These are phyloP conservation scores for Eulemur rufifrons DNA, from an alignment of 2,113 vertebrate genomes.

Conservation along the genomic window DNA sequence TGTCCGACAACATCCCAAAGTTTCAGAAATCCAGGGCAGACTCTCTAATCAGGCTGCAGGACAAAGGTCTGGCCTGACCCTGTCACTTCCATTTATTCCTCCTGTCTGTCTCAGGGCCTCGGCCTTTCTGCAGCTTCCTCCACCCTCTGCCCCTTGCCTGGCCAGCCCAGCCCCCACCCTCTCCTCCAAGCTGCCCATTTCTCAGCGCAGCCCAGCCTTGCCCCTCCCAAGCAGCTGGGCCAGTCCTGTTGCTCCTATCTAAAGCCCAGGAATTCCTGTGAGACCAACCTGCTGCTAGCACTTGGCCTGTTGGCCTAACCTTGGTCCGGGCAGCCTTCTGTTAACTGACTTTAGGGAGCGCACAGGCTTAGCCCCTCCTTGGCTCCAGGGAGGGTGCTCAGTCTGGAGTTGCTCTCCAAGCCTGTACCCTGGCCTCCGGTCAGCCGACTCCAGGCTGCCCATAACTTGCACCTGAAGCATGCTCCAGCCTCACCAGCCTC, in stretches of 20 bases:
- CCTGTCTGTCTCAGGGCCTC: constrained; percentile 89
- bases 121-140: constrained; percentile 84
- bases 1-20: constrained; percentile 96
- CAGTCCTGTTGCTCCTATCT: constrained; percentile 92
- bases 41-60: constrained; percentile 96
- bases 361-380: constrained; percentile 80
- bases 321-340: constrained; percentile 92
- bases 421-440: not conserved
- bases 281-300: constrained; percentile 86
- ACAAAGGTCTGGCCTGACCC: constrained; percentile 97
- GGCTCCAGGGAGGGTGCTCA: constrained; percentile 81
- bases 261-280: constrained; percentile 91
- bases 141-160: constrained; percentile 81
- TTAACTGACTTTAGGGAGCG: constrained; percentile 88
- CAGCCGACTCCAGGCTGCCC: not conserved
- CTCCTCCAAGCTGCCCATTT: constrained; percentile 64
- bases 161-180: constrained; percentile 48
- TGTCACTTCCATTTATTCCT: constrained; percentile 96
- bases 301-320: constrained; percentile 89
- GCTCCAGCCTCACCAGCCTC: not conserved
- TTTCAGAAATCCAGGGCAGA: constrained; percentile 95
- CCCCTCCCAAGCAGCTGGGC: constrained; percentile 84
- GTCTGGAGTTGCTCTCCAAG: not conserved
- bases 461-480: not conserved
- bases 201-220: constrained; percentile 52